Conservation (phyloP, 2,797 vertebrate genomes). For the Xenentodon cancila region DNA sequence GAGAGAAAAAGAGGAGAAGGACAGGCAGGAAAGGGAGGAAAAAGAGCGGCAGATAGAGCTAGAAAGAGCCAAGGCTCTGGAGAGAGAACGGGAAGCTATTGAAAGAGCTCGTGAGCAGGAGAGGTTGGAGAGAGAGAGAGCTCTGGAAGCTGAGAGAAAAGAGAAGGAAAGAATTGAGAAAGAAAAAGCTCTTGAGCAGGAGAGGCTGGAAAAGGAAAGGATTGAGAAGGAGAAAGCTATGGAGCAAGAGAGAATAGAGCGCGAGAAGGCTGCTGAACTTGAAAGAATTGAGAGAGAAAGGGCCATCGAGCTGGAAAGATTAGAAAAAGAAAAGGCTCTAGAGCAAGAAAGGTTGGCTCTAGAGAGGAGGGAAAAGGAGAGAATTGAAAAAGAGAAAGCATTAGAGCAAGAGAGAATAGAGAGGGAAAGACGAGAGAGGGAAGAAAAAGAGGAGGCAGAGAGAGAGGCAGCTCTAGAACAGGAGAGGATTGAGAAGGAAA, state of each 20-base stretch:
- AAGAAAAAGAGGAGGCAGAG: conserved; percentile 20
- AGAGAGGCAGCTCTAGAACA: conserved; percentile 50
- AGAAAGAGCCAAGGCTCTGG: conserved; percentile 45
- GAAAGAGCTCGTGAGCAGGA: conserved; percentile 5
- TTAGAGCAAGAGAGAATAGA: conserved; percentile 40
- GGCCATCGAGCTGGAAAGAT: conserved; percentile 32
- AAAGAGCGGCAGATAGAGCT: conserved; percentile 58
- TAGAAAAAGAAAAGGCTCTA: conserved; percentile 30
- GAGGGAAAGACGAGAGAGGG: conserved; percentile 50
- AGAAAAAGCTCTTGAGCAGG: conserved; percentile 47
- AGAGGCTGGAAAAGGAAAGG: conserved; percentile 45
- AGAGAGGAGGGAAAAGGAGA: conserved; percentile 47
- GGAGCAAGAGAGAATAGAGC: conserved; percentile 45
- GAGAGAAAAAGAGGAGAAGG: conserved; percentile 61
- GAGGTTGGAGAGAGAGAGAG: conserved; percentile 48
- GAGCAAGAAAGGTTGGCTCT: conserved; percentile 48
- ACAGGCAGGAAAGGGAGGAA: conserved; percentile 58
- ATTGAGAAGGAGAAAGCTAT: conserved; percentile 39
- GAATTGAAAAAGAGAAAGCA: conserved; percentile 44
- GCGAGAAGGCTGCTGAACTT: conserved; percentile 33
- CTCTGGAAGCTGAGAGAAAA: conserved; percentile 46
- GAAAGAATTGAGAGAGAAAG: conserved; percentile 39
- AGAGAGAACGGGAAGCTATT: conserved; percentile 55
- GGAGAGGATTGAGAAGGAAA: conserved; percentile 44
- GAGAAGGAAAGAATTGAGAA: conserved; percentile 52